A percentile compares a stretch with the other conserved stretches of the same genome.
These are phyloP conservation scores for Terrapene triunguis DNA, from an alignment of 2,113 vertebrate genomes.

Conservation along the genomic window DNA sequence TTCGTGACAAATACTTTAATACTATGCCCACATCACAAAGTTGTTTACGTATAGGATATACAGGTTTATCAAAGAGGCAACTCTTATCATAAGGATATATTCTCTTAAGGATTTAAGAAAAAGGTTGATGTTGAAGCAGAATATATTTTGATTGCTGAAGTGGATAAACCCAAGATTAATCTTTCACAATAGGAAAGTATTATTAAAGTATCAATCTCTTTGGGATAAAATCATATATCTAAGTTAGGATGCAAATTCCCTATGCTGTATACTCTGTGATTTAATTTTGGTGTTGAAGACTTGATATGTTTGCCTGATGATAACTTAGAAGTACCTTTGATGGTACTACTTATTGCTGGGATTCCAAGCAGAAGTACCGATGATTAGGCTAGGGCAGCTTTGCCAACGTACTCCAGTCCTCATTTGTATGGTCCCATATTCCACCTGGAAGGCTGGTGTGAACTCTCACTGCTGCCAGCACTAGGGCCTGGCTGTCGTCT, in stretches of 20 bases:
- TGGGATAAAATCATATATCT: background rate
- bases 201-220: background rate
- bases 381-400: background rate
- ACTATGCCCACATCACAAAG: background rate
- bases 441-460: background rate
- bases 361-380: background rate
- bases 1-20: conserved; percentile 17
- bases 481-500: background rate
- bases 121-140: conserved; percentile 7
- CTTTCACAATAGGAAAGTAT: background rate
- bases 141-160: background rate
- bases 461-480: background rate
- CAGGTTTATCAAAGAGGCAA: conserved; percentile 9
- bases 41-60: background rate
- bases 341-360: background rate
- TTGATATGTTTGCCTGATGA: background rate
- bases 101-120: background rate
- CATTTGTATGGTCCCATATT: background rate
- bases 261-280: background rate
- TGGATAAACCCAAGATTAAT: background rate
- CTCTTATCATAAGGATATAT: background rate
- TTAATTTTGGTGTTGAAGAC: background rate
- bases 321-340: background rate
- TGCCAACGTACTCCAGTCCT: background rate
- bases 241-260: background rate